Base-by-base conservation (phyloP, 2,888 invertebrate species). In the Limnephilus rhombicus region DNA sequence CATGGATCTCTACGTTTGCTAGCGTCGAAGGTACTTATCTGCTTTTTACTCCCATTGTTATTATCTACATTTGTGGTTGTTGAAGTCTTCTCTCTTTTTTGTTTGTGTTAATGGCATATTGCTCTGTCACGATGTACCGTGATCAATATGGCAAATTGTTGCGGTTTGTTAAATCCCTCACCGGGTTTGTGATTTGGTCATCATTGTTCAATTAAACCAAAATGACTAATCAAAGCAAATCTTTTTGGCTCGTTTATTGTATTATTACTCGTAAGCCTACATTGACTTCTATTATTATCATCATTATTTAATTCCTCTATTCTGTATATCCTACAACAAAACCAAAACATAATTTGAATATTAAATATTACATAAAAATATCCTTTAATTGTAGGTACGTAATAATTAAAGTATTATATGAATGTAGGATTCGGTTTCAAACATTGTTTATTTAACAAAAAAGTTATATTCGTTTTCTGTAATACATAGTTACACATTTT, bases 21-120 rank as follows among this genome's bases (percentile, higher is more conserved):
- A 86, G 87, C 68, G 85, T 29, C 88, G 92, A 93, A 93, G 93
- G 93, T 93, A 90, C 86, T 49, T 37, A 82, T 24, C 41, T 34
- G 15, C 83, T 83, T 41, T 31, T 34, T 83, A 24, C 41, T 83
- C 41, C 34, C n/a, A 15, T 34, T 34, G 34, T 83, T n/a, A 83
- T 34, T 24, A 34, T 15, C 37, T 5, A 9, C 49, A 45, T 86
- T 12, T 49, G 13, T 86, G 15, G 34, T 85, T 85, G 37, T 41
- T 85, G 41, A 24, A 83, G 34, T 34, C n/a, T 45, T 86, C 41
- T 12, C 9, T 68, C 68, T 68, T 68, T 68, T 68, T 68, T 68
- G 68, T 68, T 68, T 68, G 68, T 9, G 68, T n/a, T 68, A 68
- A 68, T 68, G 68, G 68, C 68, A 68, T 68, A 24, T 24, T 68